Base-by-base conservation (phyloP, 1,140 invertebrate genomes). In the Drosophila miranda region DNA sequence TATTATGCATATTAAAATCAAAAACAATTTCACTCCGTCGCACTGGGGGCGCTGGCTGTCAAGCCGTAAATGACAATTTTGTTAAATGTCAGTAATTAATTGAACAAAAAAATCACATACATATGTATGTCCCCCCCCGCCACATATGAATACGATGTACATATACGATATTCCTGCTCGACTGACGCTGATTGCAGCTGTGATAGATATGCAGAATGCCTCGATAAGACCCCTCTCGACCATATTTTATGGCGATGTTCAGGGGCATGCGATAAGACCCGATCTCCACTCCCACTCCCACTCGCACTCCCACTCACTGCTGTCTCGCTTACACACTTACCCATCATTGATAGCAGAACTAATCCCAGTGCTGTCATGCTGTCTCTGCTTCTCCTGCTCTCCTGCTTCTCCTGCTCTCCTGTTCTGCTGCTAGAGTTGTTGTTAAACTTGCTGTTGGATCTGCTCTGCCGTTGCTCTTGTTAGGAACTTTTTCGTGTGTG, bases 401-500 rank as follows among this genome's bases (percentile, higher is more conserved):
- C 30, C 38, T 64, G 54, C n/a, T 28, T 30, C 14, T 60, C 11
- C 34, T 38, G 58, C 26, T 66, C n/a, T 45, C 6, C 19, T 54
- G 51, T 54, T 55, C 13, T 62, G 28, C 30, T 58, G 49, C 21
- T 51, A 5, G 6, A 42, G 48, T 42, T 53, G 44, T 28, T 63
- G 43, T 11, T 67, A 23, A 13, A 38, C 41, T 16, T 60, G 26
- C 9, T 66, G 44, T 23, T 44, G 30, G 23, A 51, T 48, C 42
- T 68, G 41, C 53, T 58, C 45, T 34, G 45, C 38, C 44, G 42
- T 60, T 3, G 11, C 43, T 57, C 60, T 74, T 42, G 55, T 64
- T 77, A 77, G 74, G 74, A 77, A 77, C 74, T 76, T 78, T 38
- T 38, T 38, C 34, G 66, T 60, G 81, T 96, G 34, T 96, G 34